A percentile compares a stretch with the other conserved stretches of the same genome.
phyloP scores from a whole-genome alignment of 2,797 vertebrate genomes.

The Notamacropus eugenii region DNA sequence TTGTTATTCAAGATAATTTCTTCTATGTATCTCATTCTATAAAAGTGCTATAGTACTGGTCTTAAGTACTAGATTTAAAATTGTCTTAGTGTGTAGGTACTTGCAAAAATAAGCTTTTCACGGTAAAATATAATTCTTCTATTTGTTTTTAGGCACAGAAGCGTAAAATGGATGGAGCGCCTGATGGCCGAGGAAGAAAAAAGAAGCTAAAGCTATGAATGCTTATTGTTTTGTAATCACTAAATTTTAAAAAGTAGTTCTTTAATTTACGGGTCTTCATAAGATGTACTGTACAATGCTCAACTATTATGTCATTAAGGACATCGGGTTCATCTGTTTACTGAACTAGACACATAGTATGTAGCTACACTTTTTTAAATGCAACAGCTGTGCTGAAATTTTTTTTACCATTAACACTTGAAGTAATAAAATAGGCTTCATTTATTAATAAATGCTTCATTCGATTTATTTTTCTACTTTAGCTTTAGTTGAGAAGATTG shows the following conservation, averaged over 20 bases:
- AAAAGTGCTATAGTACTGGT: not conserved
- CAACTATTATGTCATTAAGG: conserved; percentile 89
- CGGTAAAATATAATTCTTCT: conserved; percentile 42
- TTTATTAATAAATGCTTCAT: conserved; percentile 88
- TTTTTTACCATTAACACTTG: conserved; percentile 95
- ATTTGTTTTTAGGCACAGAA: conserved; percentile 91
- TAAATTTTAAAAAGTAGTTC: conserved; percentile 89
- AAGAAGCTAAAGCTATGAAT: conserved; percentile 98
- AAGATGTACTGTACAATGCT: conserved; percentile 93
- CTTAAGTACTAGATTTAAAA: not conserved
- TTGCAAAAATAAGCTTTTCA: not conserved
- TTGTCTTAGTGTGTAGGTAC: not conserved
- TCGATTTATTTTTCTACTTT: conserved; percentile 85
- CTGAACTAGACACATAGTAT: conserved; percentile 89
- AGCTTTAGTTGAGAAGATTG: conserved; percentile 71
- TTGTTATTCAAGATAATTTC: not conserved
- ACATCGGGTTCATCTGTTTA: conserved; percentile 90
- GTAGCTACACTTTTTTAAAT: conserved; percentile 91
- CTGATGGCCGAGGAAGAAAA: conserved; percentile 94
- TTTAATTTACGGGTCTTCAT: conserved; percentile 94
- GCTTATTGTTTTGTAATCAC: conserved; percentile 82
- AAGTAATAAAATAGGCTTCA: conserved; percentile 92
- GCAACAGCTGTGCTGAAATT: conserved; percentile 94
- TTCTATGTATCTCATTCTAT: not conserved
- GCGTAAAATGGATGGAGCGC: conserved; percentile 93